Base-by-base conservation (phyloP, 30 jellyfish, hydroid and myxozoan species). In the Turritopsis dohrnii region DNA sequence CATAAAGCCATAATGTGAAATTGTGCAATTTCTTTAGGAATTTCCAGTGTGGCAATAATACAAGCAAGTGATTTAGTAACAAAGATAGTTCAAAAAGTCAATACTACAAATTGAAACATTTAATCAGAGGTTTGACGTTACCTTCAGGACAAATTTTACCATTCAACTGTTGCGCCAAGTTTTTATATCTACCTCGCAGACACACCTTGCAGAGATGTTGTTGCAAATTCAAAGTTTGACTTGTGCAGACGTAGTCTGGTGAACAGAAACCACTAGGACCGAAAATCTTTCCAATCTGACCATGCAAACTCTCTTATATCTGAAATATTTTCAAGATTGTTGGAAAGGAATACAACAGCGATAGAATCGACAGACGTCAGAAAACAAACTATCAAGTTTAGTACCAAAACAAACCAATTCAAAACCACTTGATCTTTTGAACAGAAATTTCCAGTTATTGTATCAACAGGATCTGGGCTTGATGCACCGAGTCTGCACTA, bases 111-210 rank as follows among this genome's bases (percentile, higher is more conserved):
- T n/a, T 16, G n/a, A 60, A 60, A 60, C 19, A 18, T 18, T 18
- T n/a, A 1, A 23, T 8, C 0, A 23, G 9, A 7, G n/a, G n/a
- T n/a, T 9, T 27, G 28, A 27, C 19, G 27, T 71, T 16, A 82
- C 89, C 89, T 54, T 96, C 84, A 21, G 94, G 95, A 73, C 99
- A 94, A 3, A 83, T 72, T 82, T 89, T 94, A 84, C 99, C 88
- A 0, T 86, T 73, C 96, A 94, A 85, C 84, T 87, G 95, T 53
- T 87, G 91, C 84, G 88, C 80, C 65, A 85, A 94, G 81, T 94
- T 81, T 79, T 94, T 97, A 71, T 94, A 94, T 1, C 89, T 85
- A 7, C 96, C 96, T 0, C 97, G 81, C n/a, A 81, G 91, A 84
- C 99, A 94, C 1, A 95, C 95, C 66, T 89, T 77, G 65, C 99